phyloP scores from a whole-genome alignment of 1,140 invertebrate genomes.

The Penaeus vannamei region DNA sequence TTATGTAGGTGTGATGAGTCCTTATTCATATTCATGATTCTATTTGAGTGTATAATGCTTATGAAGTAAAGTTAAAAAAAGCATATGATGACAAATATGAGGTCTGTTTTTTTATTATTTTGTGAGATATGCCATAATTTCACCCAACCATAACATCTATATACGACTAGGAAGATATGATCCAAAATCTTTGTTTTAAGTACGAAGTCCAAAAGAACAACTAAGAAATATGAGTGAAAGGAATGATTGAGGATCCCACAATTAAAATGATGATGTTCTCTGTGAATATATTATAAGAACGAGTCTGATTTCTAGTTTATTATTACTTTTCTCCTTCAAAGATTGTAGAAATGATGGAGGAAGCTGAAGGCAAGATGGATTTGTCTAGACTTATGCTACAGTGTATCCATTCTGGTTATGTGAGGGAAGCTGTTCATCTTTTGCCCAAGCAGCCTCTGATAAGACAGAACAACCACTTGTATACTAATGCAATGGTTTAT shows the following conservation, averaged over 20 bases:
- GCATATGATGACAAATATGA: no score
- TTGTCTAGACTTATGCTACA: constrained; percentile 15
- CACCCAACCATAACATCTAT: no score
- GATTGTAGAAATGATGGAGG: constrained; percentile 6
- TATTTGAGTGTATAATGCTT: not conserved
- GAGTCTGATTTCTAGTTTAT: not conserved
- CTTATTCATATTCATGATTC: not conserved
- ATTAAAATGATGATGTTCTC: no score
- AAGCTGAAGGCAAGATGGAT: not conserved
- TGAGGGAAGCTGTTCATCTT: constrained; percentile 35
- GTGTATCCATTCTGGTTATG: constrained; percentile 24
- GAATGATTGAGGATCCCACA: no score
- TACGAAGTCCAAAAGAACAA: no score
- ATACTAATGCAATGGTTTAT: constrained; percentile 35
- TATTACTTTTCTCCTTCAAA: not conserved
- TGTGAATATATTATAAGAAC: no score
- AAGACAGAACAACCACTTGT: constrained; percentile 41
- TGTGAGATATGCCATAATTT: no score
- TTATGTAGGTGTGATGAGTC: not conserved
- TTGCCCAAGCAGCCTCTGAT: not conserved
- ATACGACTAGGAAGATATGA: no score
- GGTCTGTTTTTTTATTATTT: no score
- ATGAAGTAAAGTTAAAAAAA: not conserved
- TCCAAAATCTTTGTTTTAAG: no score
- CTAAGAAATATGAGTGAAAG: no score